These are phyloP conservation scores for Eulacestoma nigropectus DNA, from an alignment of 2,113 vertebrate genomes.

Conservation along the genomic window DNA sequence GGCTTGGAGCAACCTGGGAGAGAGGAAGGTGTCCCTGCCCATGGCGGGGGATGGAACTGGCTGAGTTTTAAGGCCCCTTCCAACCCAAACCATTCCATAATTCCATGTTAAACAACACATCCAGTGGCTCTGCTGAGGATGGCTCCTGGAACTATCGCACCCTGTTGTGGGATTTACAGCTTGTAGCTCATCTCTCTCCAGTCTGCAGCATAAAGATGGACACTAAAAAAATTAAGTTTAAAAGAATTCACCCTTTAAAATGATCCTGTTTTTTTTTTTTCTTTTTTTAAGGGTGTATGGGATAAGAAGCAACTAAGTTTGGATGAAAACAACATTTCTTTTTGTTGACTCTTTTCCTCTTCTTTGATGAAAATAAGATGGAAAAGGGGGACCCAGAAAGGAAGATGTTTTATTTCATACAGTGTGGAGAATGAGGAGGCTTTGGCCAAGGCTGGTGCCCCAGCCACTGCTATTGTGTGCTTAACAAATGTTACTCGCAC, in stretches of 20 bases:
- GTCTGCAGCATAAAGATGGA: background rate
- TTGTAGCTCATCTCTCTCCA: background rate
- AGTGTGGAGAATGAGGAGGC: background rate
- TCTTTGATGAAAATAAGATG: background rate
- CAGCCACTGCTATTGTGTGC: background rate
- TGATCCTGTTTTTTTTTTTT: accelerated
- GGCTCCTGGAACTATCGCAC: accelerated
- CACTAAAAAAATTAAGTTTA: background rate
- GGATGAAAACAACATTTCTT: background rate
- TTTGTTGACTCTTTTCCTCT: background rate
- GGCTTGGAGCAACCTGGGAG: accelerated
- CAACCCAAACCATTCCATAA: background rate
- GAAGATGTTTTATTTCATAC: background rate
- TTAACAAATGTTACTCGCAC: background rate
- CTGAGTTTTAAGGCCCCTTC: background rate
- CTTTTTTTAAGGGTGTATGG: background rate
- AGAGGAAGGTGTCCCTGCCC: background rate
- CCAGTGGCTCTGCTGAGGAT: background rate
- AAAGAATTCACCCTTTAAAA: background rate
- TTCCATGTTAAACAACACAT: background rate
- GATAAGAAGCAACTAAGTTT: background rate
- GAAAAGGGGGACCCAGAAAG: background rate
- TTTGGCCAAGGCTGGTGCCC: background rate
- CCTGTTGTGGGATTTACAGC: accelerated
- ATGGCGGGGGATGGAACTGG: background rate